Evolutionary conservation across 1,140 invertebrate genomes (phyloP), one percentile per base, ranked within the genome.

Genomic region (Anadara kagoshimensis): DNA sequence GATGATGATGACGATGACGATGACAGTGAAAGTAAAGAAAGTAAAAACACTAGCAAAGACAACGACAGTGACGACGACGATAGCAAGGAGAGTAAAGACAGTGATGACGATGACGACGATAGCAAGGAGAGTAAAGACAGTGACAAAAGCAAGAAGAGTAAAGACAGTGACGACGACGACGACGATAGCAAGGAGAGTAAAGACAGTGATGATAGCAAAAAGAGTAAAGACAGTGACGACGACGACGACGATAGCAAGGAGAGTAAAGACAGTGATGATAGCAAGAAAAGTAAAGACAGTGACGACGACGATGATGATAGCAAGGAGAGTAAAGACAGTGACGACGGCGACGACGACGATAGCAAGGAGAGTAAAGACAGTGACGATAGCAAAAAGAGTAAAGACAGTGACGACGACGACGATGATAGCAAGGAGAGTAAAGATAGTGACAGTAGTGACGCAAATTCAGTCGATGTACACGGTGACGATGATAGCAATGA

Each of bases 31-130:
- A 14, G 24, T 41, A 41, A n/a, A 73, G 12, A 63, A 61, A 12
- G 45, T 70, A 16, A 53, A 47, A 20, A 43, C 22, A 59, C 45
- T 24, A 16, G 69, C 56, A 61, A 66, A 72, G 49, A 61, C 14
- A 44, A 61, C 12, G 45, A 59, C n/a, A 41, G 61, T 20, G 20
- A 61, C 0, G 41, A 36, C 44, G 24, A 51, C 24, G 47, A 53
- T 14, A 53, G 24, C 29, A 43, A 61, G 18, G 58, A 70, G 14
- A 41, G 45, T 49, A 24, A 59, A 43, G 43, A 51, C 36, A 36
- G 47, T 20, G 44, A 68, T 69, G 45, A 62, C 56, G 47, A 65
- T 65, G 24, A 61, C 69, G 62, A 59, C 49, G 43, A 43, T 45
- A 44, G 41, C 10, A 53, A 65, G 51, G 29, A 66, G 20, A 53